Percentiles rank a stretch among this genome's conserved stretches.
These are phyloP conservation scores for Cataglyphis hispanica DNA, from an alignment of 1,140 invertebrate species.

Conservation along the genomic window DNA sequence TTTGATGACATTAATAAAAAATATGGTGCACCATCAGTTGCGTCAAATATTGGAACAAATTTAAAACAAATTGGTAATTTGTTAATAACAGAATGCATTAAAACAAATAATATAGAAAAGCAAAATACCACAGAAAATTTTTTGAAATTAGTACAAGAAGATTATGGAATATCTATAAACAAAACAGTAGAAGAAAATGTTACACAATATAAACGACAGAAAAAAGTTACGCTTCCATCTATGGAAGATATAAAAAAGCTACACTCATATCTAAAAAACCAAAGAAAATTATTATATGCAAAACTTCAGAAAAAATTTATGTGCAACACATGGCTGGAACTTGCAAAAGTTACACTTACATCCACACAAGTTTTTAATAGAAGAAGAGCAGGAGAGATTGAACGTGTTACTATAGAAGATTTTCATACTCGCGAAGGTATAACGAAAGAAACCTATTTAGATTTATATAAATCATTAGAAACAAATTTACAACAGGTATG, in stretches of 20 bases:
- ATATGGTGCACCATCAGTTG: conserved; percentile 10
- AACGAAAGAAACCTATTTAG: not conserved
- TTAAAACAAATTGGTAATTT: conserved; percentile 6
- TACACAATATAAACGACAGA: not conserved
- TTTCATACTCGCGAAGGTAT: conserved; percentile 9
- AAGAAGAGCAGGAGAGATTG: conserved; percentile 22
- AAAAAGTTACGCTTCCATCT: conserved; percentile 19
- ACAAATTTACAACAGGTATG: conserved; percentile 27
- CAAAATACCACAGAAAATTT: too few relatives aligned
- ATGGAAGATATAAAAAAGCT: conserved; percentile 20
- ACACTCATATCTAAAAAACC: conserved; percentile 1
- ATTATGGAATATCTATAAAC: too few relatives aligned
- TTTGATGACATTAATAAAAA: conserved; percentile 26
- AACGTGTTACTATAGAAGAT: conserved; percentile 25
- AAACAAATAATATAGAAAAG: too few relatives aligned
- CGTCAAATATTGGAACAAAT: conserved; percentile 23
- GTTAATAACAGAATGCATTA: conserved; percentile 10
- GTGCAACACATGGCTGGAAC: not conserved
- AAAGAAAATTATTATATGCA: conserved; percentile 6
- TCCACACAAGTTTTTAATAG: too few relatives aligned
- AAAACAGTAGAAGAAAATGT: too few relatives aligned
- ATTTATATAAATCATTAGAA: conserved; percentile 25
- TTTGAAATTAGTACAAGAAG: too few relatives aligned
- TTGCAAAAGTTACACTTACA: conserved; percentile 33
- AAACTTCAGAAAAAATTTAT: conserved; percentile 9